Evolutionary conservation across 2,888 invertebrate genomes (phyloP), one percentile per base, ranked within the genome.

Genomic region (Portevinia maculata): DNA sequence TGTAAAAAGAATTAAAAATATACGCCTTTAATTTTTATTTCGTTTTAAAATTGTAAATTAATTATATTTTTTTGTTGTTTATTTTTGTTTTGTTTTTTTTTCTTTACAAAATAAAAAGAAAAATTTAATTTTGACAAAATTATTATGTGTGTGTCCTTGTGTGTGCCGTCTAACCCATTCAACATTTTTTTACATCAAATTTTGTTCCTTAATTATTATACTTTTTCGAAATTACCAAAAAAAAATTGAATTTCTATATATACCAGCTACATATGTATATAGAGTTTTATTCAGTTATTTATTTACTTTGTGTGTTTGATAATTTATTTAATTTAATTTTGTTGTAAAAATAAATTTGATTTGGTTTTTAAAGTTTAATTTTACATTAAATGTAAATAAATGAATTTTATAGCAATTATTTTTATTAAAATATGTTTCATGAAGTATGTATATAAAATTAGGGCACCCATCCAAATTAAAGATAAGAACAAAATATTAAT

Each of bases 101-200:
- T 39, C 1, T 46, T 50, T 48, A 55, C 13, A 59, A 41, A 57
- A 64, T 28, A 53, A 13, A 59, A 67, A 67, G n/a, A 71, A 39
- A 55, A 76, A 76, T 70, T 81, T 81, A 71, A 78, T 83, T 83
- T 83, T 78, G 78, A 83, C 78, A 83, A 83, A 79, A 81, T 84
- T 84, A 79, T 75, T 84, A 81, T 86, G 85, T 86, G 88, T 88
- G 88, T 88, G 88, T 88, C 88, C 88, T 88, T 88, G 88, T 88
- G 88, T 88, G 88, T 88, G 88, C 87, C 87, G 88, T 88, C 87
- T 88, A 87, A 87, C 88, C 88, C 87, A 87, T 85, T 86, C 86
- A 85, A 86, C 85, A 85, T 85, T 85, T 85, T 84, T 85, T 87
- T 46, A 70, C 70, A 79, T 67, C 78, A 59, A 73, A 65, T 84